Percentiles rank a stretch among this genome's conserved stretches.
Evolutionary conservation across 2,888 invertebrate species (phyloP).

Genomic region (Ariolimax columbianus): DNA sequence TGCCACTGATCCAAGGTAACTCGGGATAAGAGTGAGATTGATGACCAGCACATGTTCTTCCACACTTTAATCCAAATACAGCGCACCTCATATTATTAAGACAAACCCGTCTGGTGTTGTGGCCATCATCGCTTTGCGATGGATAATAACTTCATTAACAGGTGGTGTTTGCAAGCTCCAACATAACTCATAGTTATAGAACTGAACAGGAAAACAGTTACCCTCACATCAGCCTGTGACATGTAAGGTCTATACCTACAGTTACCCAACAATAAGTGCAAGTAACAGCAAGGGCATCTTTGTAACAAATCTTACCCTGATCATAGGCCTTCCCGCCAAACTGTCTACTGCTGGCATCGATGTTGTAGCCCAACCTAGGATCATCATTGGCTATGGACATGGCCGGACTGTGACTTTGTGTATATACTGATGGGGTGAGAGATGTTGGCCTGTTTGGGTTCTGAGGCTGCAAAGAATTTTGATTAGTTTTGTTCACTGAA

Average conservation of each 20-base stretch:
- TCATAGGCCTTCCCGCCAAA: slow-evolving; percentile 56
- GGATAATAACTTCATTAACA: too few relatives aligned
- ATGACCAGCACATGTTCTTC: too few relatives aligned
- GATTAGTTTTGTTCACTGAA: not conserved
- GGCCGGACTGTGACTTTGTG: slow-evolving; percentile 36
- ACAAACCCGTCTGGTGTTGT: too few relatives aligned
- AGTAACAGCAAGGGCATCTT: not conserved
- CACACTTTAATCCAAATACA: too few relatives aligned
- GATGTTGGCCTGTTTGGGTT: not conserved
- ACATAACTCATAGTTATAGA: too few relatives aligned
- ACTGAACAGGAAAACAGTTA: too few relatives aligned
- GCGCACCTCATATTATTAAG: too few relatives aligned
- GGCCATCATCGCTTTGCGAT: too few relatives aligned
- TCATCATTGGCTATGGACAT: slow-evolving; percentile 34
- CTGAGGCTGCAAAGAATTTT: slow-evolving; percentile 27
- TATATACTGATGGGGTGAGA: not conserved
- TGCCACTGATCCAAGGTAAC: too few relatives aligned
- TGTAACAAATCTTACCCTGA: slow-evolving; percentile 42
- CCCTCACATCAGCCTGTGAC: too few relatives aligned
- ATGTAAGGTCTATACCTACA: not conserved
- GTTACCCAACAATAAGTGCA: not conserved
- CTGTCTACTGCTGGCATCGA: slow-evolving; percentile 47
- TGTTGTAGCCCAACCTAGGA: slow-evolving; percentile 13
- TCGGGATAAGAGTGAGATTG: too few relatives aligned
- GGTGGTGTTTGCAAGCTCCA: too few relatives aligned